Conservation (phyloP, 2,888 invertebrate species). For the Lordiphosa andalusiaca region DNA sequence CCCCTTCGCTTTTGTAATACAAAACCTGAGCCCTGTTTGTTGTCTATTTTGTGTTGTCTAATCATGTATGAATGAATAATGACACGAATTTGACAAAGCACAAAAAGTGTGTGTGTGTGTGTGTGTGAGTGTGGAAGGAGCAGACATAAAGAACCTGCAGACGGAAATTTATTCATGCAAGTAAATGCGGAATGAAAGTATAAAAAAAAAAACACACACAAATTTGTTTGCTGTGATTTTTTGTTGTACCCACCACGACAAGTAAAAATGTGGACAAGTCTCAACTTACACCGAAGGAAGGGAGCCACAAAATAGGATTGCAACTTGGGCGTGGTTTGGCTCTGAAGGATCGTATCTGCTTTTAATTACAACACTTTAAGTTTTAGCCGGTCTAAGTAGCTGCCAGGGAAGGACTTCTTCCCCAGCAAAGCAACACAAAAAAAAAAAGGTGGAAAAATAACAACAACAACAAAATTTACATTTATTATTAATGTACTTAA, state of each 20-base stretch:
- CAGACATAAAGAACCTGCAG: slow-evolving; percentile 54
- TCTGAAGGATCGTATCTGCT: slow-evolving; percentile 12
- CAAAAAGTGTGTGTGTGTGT: slow-evolving; percentile 38
- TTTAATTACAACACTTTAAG: slow-evolving; percentile 67
- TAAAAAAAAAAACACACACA: slow-evolving; percentile 9
- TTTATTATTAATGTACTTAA: slow-evolving; percentile 70
- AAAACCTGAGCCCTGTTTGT: slow-evolving; percentile 55
- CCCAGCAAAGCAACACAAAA: slow-evolving; percentile 7
- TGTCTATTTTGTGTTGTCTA: slow-evolving; percentile 47
- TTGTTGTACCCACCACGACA: slow-evolving; percentile 44
- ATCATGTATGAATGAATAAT: slow-evolving; percentile 77
- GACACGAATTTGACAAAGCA: slow-evolving; percentile 73
- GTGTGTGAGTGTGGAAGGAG: slow-evolving; percentile 4
- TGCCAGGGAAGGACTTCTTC: not conserved
- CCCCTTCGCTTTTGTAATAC: slow-evolving; percentile 49
- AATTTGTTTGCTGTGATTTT: slow-evolving; percentile 62
- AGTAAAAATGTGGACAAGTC: slow-evolving; percentile 45
- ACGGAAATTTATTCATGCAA: slow-evolving; percentile 67
- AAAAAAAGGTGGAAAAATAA: slow-evolving; percentile 7
- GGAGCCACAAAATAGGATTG: slow-evolving; percentile 4
- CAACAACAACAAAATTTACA: slow-evolving; percentile 60
- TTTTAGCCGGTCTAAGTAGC: slow-evolving; percentile 42
- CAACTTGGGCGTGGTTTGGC: slow-evolving; percentile 5
- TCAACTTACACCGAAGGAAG: slow-evolving; percentile 38
- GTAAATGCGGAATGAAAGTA: slow-evolving; percentile 53